Percentiles rank a stretch among this genome's conserved stretches.
Conservation (phyloP, 2,888 invertebrate species). For the Sipha maydis region DNA sequence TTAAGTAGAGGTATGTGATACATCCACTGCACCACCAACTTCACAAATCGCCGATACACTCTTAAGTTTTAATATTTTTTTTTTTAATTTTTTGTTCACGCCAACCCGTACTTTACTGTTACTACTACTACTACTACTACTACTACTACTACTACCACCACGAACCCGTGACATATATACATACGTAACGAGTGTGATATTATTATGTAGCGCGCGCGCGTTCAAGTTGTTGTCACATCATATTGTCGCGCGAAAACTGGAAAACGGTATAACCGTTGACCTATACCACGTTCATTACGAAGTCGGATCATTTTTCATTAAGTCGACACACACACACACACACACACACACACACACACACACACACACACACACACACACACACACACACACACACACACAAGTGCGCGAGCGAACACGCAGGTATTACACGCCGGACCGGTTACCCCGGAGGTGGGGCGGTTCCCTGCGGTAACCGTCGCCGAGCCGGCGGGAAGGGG, state of each 20-base stretch:
- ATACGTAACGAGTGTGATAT: neutral
- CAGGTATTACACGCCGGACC: conserved; percentile 10
- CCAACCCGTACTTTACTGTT: neutral
- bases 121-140: too few relatives aligned
- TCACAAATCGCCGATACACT: too few relatives aligned
- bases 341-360: neutral
- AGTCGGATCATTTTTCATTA: conserved; percentile 48
- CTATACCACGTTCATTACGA: conserved; percentile 40
- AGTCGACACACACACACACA: neutral
- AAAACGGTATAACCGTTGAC: conserved; percentile 47
- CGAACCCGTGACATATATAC: neutral
- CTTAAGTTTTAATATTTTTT: neutral
- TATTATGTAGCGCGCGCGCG: neutral
- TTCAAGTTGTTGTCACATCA: neutral
- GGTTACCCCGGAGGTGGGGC: conserved; percentile 60
- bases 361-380: neutral
- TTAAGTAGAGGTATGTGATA: too few relatives aligned
- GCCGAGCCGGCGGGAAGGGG: conserved; percentile 14
- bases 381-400: neutral
- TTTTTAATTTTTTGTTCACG: neutral
- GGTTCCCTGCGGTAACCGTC: conserved; percentile 18
- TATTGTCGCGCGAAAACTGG: conserved; percentile 44
- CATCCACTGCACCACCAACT: too few relatives aligned
- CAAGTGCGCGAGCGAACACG: neutral
- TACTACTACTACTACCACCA: neutral